Conservation (phyloP, 2,888 invertebrate species). For the Scotopteryx bipunctaria region DNA sequence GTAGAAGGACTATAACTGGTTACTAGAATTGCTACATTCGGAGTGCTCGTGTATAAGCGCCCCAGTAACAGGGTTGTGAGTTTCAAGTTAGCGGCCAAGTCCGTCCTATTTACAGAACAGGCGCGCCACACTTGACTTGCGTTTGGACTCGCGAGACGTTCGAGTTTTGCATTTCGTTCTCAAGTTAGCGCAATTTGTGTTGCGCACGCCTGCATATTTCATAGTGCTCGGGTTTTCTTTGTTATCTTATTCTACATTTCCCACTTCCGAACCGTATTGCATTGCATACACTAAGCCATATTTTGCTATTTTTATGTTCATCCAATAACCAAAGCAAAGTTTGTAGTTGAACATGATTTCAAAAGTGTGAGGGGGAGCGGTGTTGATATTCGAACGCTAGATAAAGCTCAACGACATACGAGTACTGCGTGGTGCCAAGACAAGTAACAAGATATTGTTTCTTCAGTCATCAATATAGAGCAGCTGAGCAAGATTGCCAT, state of each 20-base stretch:
- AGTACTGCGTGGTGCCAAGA: slow-evolving; percentile 3
- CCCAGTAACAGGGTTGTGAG: slow-evolving; percentile 54
- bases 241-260: slow-evolving; percentile 52
- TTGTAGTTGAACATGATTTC: slow-evolving; percentile 13
- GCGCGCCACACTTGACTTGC: slow-evolving; percentile 64
- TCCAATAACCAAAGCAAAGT: slow-evolving; percentile 21
- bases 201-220: slow-evolving; percentile 66
- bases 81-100: slow-evolving; percentile 51
- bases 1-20: too few species aligned
- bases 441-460: slow-evolving; percentile 3
- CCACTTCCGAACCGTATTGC: slow-evolving; percentile 37
- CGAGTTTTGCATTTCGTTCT: slow-evolving; percentile 70
- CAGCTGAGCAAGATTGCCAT: slow-evolving; percentile 4
- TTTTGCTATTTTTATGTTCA: slow-evolving; percentile 22
- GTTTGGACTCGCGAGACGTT: slow-evolving; percentile 60
- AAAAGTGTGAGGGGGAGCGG: neutral
- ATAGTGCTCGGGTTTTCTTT: slow-evolving; percentile 50
- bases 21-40: neutral
- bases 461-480: neutral
- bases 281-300: slow-evolving; percentile 15
- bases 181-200: slow-evolving; percentile 72
- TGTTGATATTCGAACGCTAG: slow-evolving; percentile 13
- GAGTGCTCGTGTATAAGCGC: slow-evolving; percentile 14
- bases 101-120: slow-evolving; percentile 59
- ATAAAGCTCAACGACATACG: slow-evolving; percentile 1